A percentile compares a stretch with the other conserved stretches of the same genome.
These are phyloP conservation scores for Meiosimyza platycephala DNA, from an alignment of 2,888 invertebrate genomes.

Conservation along the genomic window DNA sequence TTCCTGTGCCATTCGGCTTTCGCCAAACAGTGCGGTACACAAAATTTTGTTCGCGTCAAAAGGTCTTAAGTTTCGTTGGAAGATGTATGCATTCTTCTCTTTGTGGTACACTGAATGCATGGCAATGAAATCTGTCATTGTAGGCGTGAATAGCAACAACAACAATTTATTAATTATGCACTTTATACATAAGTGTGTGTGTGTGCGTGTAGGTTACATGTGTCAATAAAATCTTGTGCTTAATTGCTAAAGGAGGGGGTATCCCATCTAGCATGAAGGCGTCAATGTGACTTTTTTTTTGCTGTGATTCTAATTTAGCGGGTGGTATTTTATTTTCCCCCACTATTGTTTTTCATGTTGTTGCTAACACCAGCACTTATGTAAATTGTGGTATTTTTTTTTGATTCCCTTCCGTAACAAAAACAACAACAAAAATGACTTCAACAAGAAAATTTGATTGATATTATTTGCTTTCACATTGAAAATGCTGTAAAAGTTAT, in stretches of 20 bases:
- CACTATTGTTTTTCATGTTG: not conserved
- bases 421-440: not conserved
- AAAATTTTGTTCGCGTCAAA: too few species aligned
- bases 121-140: too few species aligned
- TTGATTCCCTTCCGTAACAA: not conserved
- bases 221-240: constrained; percentile 15
- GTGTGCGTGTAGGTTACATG: constrained; percentile 1
- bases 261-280: not conserved
- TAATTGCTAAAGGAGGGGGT: not conserved
- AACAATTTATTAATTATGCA: too few species aligned
- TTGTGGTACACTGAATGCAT: too few species aligned
- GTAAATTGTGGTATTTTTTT: constrained; percentile 47
- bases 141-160: too few species aligned
- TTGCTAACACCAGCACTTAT: constrained; percentile 48
- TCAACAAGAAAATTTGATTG: constrained; percentile 53
- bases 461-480: constrained; percentile 55
- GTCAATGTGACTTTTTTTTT: not conserved
- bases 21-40: not conserved
- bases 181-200: too few species aligned
- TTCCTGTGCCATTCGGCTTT: not conserved
- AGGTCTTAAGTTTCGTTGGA: too few species aligned
- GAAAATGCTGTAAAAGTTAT: too few species aligned
- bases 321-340: constrained; percentile 6
- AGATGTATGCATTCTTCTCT: too few species aligned
- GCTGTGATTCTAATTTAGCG: not conserved